Base-by-base conservation (phyloP, 2,113 vertebrate genomes). In the Emydocephalus ijimae region DNA sequence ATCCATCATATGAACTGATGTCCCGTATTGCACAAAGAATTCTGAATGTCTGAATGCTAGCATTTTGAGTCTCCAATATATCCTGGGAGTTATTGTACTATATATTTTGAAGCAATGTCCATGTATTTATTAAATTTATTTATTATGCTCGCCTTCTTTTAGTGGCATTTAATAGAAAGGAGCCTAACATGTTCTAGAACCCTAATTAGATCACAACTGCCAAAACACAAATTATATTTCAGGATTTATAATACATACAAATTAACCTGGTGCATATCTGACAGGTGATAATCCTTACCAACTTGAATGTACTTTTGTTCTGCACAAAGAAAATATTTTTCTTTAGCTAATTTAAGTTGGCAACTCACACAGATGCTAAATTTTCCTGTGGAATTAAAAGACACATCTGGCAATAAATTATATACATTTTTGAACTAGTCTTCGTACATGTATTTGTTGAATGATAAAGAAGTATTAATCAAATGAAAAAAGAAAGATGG, bases 21-120 rank as follows among this genome's bases (percentile, higher is more conserved):
- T 43, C 2, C n/a, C 34, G 5, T 0, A 23, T 3, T 90, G 1
- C 45, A 89, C 12, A 56, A 0, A 89, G 5, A 1, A 24, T 74
- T 59, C 54, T 90, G 24, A 2, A 56, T 88, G 89, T 15, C 81
- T 93, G 91, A 59, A 64, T 2, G 23, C 24, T 61, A 21, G 55
- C 29, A 48, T 94, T 92, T 12, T 93, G 20, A 0, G 3, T 85
- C 89, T 86, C 26, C 81, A 89, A 50, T 90, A 50, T 26, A 9
- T 50, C 14, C 48, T 52, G 12, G 92, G 61, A 57, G 74, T 12
- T 1, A 87, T 21, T 3, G 61, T 89, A 21, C 14, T 88, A 86
- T 86, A 45, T 18, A 88, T 50, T 90, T 81, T 39, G 12, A 81
- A 43, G 74, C 74, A 43, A 43, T 81, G 18, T 4, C 34, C 18